A percentile compares a stretch with the other conserved stretches of the same genome.
Evolutionary conservation across 1,140 invertebrate genomes (phyloP).

Genomic region (Palaemon carinicauda): DNA sequence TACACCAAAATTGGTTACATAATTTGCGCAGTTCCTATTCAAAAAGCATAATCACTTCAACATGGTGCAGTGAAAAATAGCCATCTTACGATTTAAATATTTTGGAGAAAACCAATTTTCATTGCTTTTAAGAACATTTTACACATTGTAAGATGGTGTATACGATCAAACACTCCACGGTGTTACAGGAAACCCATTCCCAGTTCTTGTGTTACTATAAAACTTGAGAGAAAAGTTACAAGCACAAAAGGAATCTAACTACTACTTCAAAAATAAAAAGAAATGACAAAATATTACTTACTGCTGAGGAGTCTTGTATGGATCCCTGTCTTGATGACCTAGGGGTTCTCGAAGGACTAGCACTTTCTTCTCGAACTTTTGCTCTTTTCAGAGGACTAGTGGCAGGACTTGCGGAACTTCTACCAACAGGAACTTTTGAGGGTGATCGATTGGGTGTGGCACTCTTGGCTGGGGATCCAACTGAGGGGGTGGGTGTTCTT

Average conservation of each 20-base stretch:
- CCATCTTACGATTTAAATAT: too few species aligned
- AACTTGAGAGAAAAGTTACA: too few species aligned
- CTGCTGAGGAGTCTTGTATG: slow-evolving; percentile 18
- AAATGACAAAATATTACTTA: neutral
- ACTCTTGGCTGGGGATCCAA: slow-evolving; percentile 23
- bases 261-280: neutral
- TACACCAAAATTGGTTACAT: too few species aligned
- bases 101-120: too few species aligned
- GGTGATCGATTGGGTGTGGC: neutral
- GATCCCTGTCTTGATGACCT: slow-evolving; percentile 8
- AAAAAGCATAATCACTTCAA: too few species aligned
- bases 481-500: slow-evolving; percentile 17
- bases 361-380: neutral
- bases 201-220: too few species aligned
- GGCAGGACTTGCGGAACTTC: neutral
- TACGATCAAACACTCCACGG: too few species aligned
- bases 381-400: neutral
- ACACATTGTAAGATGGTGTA: too few species aligned
- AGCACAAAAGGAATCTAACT: neutral
- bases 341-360: neutral
- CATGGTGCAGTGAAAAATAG: too few species aligned
- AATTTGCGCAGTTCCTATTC: too few species aligned
- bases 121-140: too few species aligned
- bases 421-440: slow-evolving; percentile 28
- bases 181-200: too few species aligned